Conservation (phyloP, 2,113 vertebrate genomes). For the Sakesphorus luctuosus region DNA sequence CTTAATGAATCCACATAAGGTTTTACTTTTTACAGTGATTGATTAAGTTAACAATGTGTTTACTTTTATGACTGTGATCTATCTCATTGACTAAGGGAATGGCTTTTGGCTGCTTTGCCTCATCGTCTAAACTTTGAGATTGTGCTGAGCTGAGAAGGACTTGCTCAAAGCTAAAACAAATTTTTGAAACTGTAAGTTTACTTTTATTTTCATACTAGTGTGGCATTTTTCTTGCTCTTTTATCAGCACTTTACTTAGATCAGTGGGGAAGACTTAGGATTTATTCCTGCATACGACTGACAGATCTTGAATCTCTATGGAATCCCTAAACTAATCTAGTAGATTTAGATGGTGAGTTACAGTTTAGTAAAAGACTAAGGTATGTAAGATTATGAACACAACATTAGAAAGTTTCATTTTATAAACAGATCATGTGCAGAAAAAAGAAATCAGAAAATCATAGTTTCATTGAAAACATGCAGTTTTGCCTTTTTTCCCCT, state of each 20-base stretch:
- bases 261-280: neutral
- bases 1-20: neutral
- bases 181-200: neutral
- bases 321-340: neutral
- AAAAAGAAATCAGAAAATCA: neutral
- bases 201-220: neutral
- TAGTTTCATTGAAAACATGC: neutral
- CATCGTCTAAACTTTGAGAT: neutral
- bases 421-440: neutral
- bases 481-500: neutral
- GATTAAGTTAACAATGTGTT: neutral
- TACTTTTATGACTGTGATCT: neutral
- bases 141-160: neutral
- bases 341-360: neutral
- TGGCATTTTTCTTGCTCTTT: neutral
- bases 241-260: neutral
- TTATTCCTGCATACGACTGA: neutral
- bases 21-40: neutral
- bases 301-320: neutral
- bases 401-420: neutral
- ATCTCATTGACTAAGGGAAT: neutral
- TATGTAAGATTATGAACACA: neutral
- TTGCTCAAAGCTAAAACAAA: neutral
- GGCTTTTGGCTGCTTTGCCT: neutral
- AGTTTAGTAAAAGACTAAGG: neutral